Evolutionary conservation across 1,140 invertebrate genomes (phyloP).

Genomic region (Plectus sambesii): DNA sequence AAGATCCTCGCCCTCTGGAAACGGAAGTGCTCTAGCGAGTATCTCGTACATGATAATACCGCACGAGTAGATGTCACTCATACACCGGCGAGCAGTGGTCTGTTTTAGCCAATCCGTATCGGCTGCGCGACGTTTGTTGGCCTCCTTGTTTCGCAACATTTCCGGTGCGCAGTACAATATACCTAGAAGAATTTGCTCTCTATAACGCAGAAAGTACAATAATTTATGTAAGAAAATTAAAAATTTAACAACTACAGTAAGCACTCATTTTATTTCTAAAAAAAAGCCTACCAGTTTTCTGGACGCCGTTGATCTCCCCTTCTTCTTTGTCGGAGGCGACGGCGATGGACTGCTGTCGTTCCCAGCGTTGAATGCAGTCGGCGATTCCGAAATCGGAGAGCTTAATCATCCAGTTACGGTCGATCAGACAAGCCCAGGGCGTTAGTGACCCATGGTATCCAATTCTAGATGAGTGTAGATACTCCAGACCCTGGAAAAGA

Average conservation of each 20-base stretch:
- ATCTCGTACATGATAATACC: conserved; percentile 46
- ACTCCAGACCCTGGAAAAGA: conserved; percentile 37
- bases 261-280: too few relatives aligned
- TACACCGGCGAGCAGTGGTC: conserved; percentile 25
- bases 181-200: too few relatives aligned
- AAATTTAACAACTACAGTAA: too few relatives aligned
- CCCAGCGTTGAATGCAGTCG: conserved; percentile 41
- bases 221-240: too few relatives aligned
- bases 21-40: conserved; percentile 35
- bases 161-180: conserved; percentile 22
- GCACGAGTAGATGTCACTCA: conserved; percentile 42
- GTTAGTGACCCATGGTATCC: conserved; percentile 42
- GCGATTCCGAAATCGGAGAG: conserved; percentile 41
- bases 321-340: conserved; percentile 39
- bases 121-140: conserved; percentile 26
- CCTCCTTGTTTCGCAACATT: conserved; percentile 37
- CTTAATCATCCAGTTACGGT: conserved; percentile 43
- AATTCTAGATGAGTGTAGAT: conserved; percentile 41
- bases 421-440: conserved; percentile 41
- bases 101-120: conserved; percentile 24
- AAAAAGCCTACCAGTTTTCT: conserved; percentile 35
- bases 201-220: too few relatives aligned
- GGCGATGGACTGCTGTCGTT: conserved; percentile 34
- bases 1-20: conserved; percentile 24
- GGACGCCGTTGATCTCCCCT: conserved; percentile 36